These are phyloP conservation scores for Acanthopagrus latus DNA, from an alignment of 2,797 vertebrate genomes.

Conservation along the genomic window DNA sequence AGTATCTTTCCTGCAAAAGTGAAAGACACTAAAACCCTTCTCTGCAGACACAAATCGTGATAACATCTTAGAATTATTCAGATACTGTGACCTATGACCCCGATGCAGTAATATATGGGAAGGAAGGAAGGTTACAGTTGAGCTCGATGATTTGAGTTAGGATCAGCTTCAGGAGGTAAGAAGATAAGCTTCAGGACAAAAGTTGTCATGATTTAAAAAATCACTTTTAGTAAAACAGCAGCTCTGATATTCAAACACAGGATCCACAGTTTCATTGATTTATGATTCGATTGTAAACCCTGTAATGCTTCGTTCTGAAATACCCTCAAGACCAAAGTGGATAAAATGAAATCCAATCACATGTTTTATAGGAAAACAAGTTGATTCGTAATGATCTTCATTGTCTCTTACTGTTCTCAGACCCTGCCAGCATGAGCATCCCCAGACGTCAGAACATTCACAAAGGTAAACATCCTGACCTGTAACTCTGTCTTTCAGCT, in stretches of 20 bases:
- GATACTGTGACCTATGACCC: background rate
- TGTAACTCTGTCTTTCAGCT: constrained; percentile 56
- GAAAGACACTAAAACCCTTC: background rate
- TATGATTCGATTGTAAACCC: background rate
- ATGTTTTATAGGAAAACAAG: background rate
- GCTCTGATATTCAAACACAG: background rate
- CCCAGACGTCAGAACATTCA: constrained; percentile 54
- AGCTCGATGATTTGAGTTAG: background rate
- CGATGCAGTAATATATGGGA: background rate
- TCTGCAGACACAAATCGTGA: background rate
- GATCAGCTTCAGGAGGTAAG: background rate
- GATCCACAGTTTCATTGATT: background rate
- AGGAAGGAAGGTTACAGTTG: background rate
- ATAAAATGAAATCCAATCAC: background rate
- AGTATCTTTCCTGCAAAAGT: background rate
- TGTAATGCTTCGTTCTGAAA: constrained; percentile 1
- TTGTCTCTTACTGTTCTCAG: constrained; percentile 21
- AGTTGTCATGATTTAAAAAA: background rate
- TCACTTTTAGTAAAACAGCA: background rate
- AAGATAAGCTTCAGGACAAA: constrained; percentile 6
- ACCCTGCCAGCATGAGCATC: constrained; percentile 45
- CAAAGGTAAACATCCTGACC: constrained; percentile 79
- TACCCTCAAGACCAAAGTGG: background rate
- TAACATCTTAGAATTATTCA: constrained; percentile 13
- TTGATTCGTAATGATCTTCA: background rate